Conservation (phyloP, 2,888 invertebrate species). For the Leptarthrus brevirostris region DNA sequence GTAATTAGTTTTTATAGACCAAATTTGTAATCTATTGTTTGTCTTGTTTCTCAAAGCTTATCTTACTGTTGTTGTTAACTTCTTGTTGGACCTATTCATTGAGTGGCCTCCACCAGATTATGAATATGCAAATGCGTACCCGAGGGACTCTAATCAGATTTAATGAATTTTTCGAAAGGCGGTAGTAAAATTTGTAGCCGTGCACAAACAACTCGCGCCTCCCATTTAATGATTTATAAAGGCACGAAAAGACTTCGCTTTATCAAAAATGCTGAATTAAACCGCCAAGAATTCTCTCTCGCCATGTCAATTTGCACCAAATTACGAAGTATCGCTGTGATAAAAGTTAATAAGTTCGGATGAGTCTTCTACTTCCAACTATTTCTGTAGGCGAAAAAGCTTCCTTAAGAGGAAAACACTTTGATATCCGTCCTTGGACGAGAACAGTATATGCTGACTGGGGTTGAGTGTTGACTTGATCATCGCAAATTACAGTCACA, state of each 20-base stretch:
- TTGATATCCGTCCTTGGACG: too few relatives aligned
- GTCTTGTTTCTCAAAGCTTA: not conserved
- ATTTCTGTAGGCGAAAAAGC: too few relatives aligned
- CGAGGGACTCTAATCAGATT: conserved; percentile 29
- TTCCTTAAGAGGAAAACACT: too few relatives aligned
- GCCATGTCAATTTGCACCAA: not conserved
- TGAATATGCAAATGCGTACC: conserved; percentile 30
- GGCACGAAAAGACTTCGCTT: not conserved
- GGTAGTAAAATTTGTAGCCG: conserved; percentile 10
- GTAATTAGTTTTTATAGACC: too few relatives aligned
- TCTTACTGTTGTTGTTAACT: not conserved
- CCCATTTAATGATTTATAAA: conserved; percentile 23
- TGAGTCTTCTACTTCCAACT: not conserved
- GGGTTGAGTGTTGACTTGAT: too few relatives aligned
- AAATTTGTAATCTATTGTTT: not conserved
- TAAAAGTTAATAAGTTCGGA: conserved; percentile 29
- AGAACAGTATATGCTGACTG: too few relatives aligned
- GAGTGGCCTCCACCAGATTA: too few relatives aligned
- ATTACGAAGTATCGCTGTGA: not conserved
- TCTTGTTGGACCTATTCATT: too few relatives aligned
- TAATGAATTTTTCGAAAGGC: conserved; percentile 25
- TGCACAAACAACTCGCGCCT: conserved; percentile 12
- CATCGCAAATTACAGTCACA: too few relatives aligned
- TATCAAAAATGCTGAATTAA: not conserved
- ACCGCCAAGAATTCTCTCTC: too few relatives aligned